Evolutionary conservation across 2,113 vertebrate genomes (phyloP).

Genomic region (pig (Sus scrofa)): T2T-Sscrofa CM000819.6:80685001-80685500

Average conservation of each 20-base stretch:
- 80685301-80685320: constrained; percentile 54
- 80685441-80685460: not conserved
- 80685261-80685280: constrained; percentile 82
- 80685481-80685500: constrained; percentile 44
- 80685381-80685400: not conserved
- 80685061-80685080: not conserved
- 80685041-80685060: not conserved
- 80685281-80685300: constrained; percentile 32
- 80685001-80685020: not conserved
- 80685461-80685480: not conserved
- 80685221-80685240: constrained; percentile 78
- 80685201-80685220: constrained; percentile 62
- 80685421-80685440: not conserved
- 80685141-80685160: constrained; percentile 79
- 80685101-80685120: constrained; percentile 74
- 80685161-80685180: constrained; percentile 71
- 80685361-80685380: not conserved
- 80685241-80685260: constrained; percentile 76
- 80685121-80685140: constrained; percentile 74
- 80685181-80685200: constrained; percentile 70
- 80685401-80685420: not conserved
- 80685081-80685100: constrained; percentile 31
- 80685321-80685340: constrained; percentile 30
- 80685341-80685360: constrained; percentile 41
- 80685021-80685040: not conserved